phyloP scores from a whole-genome alignment of 2,888 invertebrate genomes.

The Venustoraphidia nigricollis region DNA sequence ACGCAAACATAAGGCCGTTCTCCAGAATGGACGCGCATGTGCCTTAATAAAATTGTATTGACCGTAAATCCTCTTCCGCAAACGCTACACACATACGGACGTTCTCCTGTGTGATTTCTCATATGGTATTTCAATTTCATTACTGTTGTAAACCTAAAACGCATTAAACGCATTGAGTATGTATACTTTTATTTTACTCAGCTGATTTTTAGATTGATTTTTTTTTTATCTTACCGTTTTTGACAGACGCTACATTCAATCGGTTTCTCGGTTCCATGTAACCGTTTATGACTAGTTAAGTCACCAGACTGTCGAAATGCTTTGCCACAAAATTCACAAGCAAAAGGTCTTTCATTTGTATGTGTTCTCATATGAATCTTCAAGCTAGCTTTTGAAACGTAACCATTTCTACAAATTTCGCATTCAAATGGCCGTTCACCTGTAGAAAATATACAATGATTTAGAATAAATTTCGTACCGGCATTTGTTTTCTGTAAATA shows the following conservation, averaged over 20 bases:
- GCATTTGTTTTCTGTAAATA: no score
- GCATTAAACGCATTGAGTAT: neutral
- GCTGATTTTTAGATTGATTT: no score
- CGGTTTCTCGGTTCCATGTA: constrained; percentile 30
- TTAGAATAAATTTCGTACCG: no score
- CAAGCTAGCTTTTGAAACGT: constrained; percentile 29
- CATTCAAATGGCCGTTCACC: constrained; percentile 29
- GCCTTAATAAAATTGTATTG: constrained; percentile 27
- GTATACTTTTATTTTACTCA: neutral
- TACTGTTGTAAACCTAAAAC: constrained; percentile 27
- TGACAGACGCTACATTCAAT: constrained; percentile 28
- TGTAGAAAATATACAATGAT: constrained; percentile 11
- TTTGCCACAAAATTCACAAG: constrained; percentile 29
- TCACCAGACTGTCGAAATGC: constrained; percentile 30
- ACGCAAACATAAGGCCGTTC: constrained; percentile 30
- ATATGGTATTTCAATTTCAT: constrained; percentile 31
- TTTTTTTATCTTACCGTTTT: constrained; percentile 21
- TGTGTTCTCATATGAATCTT: constrained; percentile 32
- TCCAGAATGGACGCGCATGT: constrained; percentile 30
- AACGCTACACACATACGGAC: constrained; percentile 28
- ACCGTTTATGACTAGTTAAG: constrained; percentile 27
- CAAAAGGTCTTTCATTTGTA: constrained; percentile 29
- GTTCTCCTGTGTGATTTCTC: constrained; percentile 29
- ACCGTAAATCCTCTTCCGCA: constrained; percentile 30
- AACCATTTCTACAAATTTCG: constrained; percentile 29